Percentiles rank a stretch among this genome's conserved stretches.
phyloP scores from a whole-genome alignment of 2,888 invertebrate species.

The Melanargia galathea region DNA sequence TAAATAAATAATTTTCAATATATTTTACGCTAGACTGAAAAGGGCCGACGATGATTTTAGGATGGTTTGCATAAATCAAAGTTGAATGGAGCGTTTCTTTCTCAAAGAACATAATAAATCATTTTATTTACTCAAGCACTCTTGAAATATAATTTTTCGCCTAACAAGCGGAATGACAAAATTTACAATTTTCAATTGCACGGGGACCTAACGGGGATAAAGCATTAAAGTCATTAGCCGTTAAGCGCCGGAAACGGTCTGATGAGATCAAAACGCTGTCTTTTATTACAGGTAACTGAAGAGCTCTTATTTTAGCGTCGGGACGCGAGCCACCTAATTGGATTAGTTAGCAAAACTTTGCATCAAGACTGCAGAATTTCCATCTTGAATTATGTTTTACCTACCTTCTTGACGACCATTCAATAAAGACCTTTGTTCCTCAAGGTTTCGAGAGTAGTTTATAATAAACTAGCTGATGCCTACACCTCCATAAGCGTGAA shows the following conservation, averaged over 20 bases:
- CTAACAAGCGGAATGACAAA: constrained; percentile 10
- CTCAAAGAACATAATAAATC: background rate
- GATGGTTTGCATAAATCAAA: background rate
- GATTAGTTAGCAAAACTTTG: constrained; percentile 71
- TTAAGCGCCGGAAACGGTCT: constrained; percentile 32
- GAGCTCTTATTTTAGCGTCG: constrained; percentile 39
- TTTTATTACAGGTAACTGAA: constrained; percentile 39
- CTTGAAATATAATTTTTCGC: constrained; percentile 8
- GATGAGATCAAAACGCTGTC: constrained; percentile 36
- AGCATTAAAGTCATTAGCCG: constrained; percentile 31
- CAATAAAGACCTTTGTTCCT: background rate
- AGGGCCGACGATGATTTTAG: background rate
- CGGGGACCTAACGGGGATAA: background rate
- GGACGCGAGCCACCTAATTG: constrained; percentile 56
- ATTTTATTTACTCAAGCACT: constrained; percentile 1
- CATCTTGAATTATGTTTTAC: constrained; percentile 45
- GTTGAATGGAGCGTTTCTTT: background rate
- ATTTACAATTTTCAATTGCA: constrained; percentile 15
- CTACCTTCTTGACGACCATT: constrained; percentile 13
- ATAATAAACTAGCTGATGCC: no score
- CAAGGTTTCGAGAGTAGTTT: background rate
- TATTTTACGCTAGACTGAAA: no score
- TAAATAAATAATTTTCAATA: no score
- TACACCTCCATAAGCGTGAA: no score
- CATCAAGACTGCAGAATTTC: constrained; percentile 54